Percentiles rank a stretch among this genome's conserved stretches.
phyloP scores from a whole-genome alignment of 2,113 vertebrate genomes.

The Alaudala cheleensis region DNA sequence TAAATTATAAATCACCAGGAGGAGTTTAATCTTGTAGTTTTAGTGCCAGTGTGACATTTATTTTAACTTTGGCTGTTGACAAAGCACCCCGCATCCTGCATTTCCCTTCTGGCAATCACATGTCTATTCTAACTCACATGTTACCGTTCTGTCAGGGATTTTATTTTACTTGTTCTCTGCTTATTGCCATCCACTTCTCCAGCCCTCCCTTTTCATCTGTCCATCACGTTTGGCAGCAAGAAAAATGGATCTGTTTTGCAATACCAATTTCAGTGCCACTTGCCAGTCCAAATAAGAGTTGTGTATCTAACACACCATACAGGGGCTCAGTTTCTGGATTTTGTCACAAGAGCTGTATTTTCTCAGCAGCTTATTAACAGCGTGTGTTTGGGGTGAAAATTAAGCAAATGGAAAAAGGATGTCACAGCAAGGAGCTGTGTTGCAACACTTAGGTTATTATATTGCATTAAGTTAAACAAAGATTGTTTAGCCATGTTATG shows the following conservation, averaged over 20 bases:
- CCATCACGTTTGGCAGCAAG: conserved; percentile 44
- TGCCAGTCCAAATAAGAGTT: conserved; percentile 63
- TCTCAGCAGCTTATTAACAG: conserved; percentile 68
- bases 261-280: conserved; percentile 55
- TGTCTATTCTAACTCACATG: conserved; percentile 9
- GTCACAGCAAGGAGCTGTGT: conserved; percentile 62
- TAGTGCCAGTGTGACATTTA: conserved; percentile 41
- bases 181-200: conserved; percentile 13
- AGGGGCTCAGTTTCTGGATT: conserved; percentile 60
- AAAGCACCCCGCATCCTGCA: conserved; percentile 12
- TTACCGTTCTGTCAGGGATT: neutral
- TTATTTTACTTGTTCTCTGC: conserved; percentile 9
- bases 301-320: conserved; percentile 43
- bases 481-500: conserved; percentile 47
- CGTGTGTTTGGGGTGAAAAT: conserved; percentile 59
- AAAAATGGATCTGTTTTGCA: conserved; percentile 55
- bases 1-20: conserved; percentile 38
- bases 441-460: conserved; percentile 70
- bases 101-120: conserved; percentile 29
- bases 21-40: conserved; percentile 37
- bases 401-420: conserved; percentile 67
- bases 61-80: conserved; percentile 52
- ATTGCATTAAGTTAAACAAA: conserved; percentile 66
- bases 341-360: conserved; percentile 63
- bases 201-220: conserved; percentile 35